phyloP scores from a whole-genome alignment of 2,888 invertebrate genomes.

The Eurytoma californica region DNA sequence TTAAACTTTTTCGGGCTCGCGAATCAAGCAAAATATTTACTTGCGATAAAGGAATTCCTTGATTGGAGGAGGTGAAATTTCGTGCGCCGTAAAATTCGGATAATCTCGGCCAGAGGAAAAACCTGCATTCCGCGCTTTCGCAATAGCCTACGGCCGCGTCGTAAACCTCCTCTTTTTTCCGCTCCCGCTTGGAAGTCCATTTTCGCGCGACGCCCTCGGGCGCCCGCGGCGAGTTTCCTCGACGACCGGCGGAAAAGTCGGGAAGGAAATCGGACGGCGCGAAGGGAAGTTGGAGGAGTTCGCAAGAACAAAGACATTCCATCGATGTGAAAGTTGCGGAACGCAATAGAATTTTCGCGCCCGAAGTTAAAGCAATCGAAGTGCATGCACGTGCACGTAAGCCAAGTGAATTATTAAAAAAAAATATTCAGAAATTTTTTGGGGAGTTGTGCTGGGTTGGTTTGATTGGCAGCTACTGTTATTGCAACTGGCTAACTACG shows the following conservation, averaged over 20 bases:
- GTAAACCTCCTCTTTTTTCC: constrained; percentile 11
- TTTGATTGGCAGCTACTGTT: too few species aligned
- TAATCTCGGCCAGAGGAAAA: constrained; percentile 14
- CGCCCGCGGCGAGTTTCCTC: not conserved
- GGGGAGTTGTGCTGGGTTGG: too few species aligned
- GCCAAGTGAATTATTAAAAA: too few species aligned
- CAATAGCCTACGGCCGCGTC: constrained; percentile 22
- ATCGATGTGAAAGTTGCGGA: not conserved
- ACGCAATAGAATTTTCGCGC: too few species aligned
- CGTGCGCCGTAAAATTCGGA: constrained; percentile 23
- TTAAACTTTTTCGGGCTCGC: too few species aligned
- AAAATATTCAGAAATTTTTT: too few species aligned
- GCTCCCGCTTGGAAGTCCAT: not conserved
- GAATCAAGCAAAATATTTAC: not conserved
- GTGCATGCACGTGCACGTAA: too few species aligned
- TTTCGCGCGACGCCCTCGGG: constrained; percentile 14
- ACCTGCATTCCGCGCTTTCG: constrained; percentile 19
- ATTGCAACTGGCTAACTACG: too few species aligned
- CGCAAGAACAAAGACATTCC: not conserved
- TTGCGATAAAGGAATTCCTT: constrained; percentile 41
- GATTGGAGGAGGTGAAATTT: constrained; percentile 30
- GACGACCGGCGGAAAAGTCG: not conserved
- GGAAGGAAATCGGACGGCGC: not conserved
- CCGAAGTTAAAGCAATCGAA: too few species aligned
- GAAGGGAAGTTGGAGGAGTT: not conserved